Evolutionary conservation across 1,140 invertebrate genomes (phyloP), one percentile per base, ranked within the genome.

Genomic region (Mactra quadrangularis): DNA sequence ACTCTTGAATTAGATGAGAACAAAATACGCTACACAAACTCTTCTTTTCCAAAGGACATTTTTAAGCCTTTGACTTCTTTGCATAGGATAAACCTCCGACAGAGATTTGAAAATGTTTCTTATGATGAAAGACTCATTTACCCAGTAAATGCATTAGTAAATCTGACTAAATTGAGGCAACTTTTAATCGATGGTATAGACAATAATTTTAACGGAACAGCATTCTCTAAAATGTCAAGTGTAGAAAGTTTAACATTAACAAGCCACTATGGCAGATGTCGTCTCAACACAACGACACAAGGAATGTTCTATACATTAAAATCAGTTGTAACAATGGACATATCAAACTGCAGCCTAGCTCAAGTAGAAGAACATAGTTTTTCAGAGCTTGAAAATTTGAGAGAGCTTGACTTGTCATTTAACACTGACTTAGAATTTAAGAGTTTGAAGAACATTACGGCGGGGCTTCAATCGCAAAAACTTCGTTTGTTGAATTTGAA

Each of bases 341-440:
- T 70, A 31, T 31, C 27, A 3, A 31, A 52, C 7, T 70, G 66
- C 27, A 70, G 25, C 22, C 17, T 70, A 19, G 3, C 50, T 2
- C 0, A n/a, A 13, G 50, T 70, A 11, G 45, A 70, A 70, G 2
- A 45, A 29, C 41, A 45, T 3, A 70, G 66, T 19, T 70, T 70
- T 35, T 70, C 66, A 31, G 47, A 70, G 29, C 7, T 70, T 1
- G 50, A 50, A 27, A 50, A 52, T 15, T 35, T 70, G n/a, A 70
- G 6, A 3, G 29, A 9, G 3, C 45, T 70, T 17, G 50, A 70
- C 29, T 27, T 70, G 31, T 70, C 66, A 17, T 19, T 45, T 38
- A 70, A 70, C 66, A 38, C 38, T 17, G n/a, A 31, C 3, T 15
- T 70, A 29, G 35, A 70, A n/a, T 70, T 70, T 70, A 50, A 52